These are phyloP conservation scores for Pseudochaenichthys georgianus DNA, from an alignment of 2,797 vertebrate genomes.

Conservation along the genomic window DNA sequence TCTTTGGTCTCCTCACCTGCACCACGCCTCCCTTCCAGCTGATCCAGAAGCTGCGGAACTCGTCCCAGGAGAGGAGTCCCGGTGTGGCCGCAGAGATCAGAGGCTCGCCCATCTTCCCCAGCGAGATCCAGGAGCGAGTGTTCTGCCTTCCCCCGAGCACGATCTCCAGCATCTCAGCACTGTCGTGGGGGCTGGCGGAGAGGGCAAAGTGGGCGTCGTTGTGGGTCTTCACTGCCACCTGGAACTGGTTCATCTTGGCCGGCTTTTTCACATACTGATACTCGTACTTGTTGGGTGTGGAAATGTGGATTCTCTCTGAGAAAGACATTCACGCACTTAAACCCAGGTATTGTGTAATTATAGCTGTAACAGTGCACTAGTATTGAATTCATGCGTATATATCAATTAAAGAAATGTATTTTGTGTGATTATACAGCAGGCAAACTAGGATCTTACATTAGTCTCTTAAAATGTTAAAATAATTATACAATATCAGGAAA, in stretches of 20 bases:
- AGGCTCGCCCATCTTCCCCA: slow-evolving; percentile 92
- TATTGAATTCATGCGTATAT: neutral
- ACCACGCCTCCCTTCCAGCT: slow-evolving; percentile 89
- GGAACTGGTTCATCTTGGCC: slow-evolving; percentile 87
- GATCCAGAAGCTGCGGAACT: slow-evolving; percentile 96
- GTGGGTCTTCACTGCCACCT: slow-evolving; percentile 92
- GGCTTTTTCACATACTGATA: slow-evolving; percentile 95
- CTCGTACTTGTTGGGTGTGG: slow-evolving; percentile 95
- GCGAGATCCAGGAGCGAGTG: slow-evolving; percentile 91
- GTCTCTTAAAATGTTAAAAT: neutral
- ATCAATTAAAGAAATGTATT: neutral
- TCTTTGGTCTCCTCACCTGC: slow-evolving; percentile 81
- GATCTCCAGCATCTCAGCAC: slow-evolving; percentile 91
- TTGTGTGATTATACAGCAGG: neutral
- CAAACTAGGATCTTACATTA: neutral
- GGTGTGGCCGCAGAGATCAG: slow-evolving; percentile 86
- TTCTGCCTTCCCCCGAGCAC: slow-evolving; percentile 93
- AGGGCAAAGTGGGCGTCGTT: slow-evolving; percentile 92
- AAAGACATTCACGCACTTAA: slow-evolving; percentile 5
- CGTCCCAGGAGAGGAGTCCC: slow-evolving; percentile 93
- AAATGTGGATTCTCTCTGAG: slow-evolving; percentile 96
- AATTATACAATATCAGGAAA: neutral
- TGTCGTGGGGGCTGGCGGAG: slow-evolving; percentile 91
- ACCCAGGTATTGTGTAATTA: neutral
- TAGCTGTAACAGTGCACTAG: no score